A percentile compares a stretch with the other conserved stretches of the same genome.
These are phyloP conservation scores for Herminia tarsipennalis DNA, from an alignment of 2,888 invertebrate genomes.

Conservation along the genomic window DNA sequence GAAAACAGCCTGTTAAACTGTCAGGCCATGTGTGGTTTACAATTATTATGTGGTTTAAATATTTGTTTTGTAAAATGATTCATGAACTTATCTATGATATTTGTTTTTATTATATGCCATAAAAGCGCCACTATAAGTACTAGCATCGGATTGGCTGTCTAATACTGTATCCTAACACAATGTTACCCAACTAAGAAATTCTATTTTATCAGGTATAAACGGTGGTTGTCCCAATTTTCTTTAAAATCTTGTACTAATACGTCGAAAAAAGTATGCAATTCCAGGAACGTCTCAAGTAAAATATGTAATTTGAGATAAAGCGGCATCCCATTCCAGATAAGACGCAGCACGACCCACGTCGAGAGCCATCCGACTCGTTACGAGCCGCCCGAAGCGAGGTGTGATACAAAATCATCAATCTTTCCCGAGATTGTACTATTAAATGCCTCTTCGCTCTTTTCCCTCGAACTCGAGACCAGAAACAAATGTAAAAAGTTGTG, in stretches of 20 bases:
- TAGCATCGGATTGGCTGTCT: too few species aligned
- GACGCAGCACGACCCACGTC: slow-evolving; percentile 82
- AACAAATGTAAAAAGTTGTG: slow-evolving; percentile 86
- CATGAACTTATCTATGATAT: too few species aligned
- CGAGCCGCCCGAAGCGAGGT: slow-evolving; percentile 85
- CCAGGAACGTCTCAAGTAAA: slow-evolving; percentile 79
- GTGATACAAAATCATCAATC: slow-evolving; percentile 86
- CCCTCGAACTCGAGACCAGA: slow-evolving; percentile 83
- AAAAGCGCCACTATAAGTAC: too few species aligned
- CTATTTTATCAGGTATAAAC: neutral
- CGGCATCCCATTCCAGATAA: slow-evolving; percentile 84
- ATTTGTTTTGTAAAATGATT: too few species aligned
- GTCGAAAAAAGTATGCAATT: slow-evolving; percentile 68
- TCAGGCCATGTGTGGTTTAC: too few species aligned
- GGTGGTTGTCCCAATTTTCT: slow-evolving; percentile 40
- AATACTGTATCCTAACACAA: too few species aligned
- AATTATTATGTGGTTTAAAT: too few species aligned
- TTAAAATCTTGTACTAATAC: slow-evolving; percentile 56
- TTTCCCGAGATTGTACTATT: slow-evolving; percentile 85
- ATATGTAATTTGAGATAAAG: slow-evolving; percentile 85
- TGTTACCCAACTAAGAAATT: neutral
- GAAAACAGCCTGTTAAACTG: too few species aligned
- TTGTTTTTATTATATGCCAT: too few species aligned
- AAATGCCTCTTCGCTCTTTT: slow-evolving; percentile 85
- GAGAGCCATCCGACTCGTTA: slow-evolving; percentile 82